phyloP scores from a whole-genome alignment of 2,113 vertebrate species.

The Suncus etruscus region DNA sequence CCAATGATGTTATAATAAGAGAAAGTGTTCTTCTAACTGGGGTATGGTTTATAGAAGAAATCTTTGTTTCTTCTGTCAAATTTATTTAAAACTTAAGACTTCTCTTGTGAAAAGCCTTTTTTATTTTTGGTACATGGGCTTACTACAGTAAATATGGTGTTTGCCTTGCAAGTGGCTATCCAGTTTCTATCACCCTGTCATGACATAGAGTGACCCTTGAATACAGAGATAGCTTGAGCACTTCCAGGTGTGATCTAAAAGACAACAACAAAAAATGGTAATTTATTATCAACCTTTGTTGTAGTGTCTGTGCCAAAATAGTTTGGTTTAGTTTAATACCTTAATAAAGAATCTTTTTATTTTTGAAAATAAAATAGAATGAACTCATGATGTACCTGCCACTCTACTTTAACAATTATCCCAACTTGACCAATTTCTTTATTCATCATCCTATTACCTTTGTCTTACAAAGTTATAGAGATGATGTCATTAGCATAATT shows the following conservation, averaged over 20 bases:
- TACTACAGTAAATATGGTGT: too few species aligned
- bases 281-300: not conserved
- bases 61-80: not conserved
- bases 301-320: not conserved
- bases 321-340: not conserved
- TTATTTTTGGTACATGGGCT: too few species aligned
- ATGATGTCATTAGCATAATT: not conserved
- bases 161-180: too few species aligned
- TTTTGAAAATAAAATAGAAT: not conserved
- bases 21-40: too few species aligned
- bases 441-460: not conserved
- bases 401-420: not conserved
- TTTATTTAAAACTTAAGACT: constrained; percentile 28
- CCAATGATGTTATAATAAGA: not conserved
- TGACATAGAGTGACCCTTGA: too few species aligned
- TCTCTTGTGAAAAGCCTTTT: not conserved
- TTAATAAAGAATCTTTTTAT: not conserved
- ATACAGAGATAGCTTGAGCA: too few species aligned
- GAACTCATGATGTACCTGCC: not conserved
- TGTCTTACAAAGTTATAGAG: not conserved
- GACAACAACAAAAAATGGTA: too few species aligned
- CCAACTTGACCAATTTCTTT: not conserved
- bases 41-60: not conserved
- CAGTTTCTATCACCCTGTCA: too few species aligned
- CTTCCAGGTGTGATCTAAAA: too few species aligned